These are phyloP conservation scores for Lycophotia porphyrea DNA, from an alignment of 2,888 invertebrate genomes.

Conservation along the genomic window DNA sequence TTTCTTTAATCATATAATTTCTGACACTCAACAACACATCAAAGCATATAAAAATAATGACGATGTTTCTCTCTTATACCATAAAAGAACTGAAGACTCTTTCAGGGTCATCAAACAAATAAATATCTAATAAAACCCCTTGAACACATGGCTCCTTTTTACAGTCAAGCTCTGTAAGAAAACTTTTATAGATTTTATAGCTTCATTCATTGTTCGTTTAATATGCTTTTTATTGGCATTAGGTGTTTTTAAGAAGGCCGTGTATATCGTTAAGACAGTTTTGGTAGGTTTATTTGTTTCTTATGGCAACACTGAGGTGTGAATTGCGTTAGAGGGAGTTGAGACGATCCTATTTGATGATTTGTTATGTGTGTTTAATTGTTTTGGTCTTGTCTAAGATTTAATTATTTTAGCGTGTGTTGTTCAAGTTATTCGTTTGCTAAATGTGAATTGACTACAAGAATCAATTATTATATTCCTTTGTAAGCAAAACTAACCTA, in stretches of 20 bases:
- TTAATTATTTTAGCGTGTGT: not conserved
- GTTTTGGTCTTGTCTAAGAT: not conserved
- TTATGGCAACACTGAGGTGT: constrained; percentile 24
- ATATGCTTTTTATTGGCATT: constrained; percentile 66
- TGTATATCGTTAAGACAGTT: constrained; percentile 31
- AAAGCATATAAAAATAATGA: constrained; percentile 41
- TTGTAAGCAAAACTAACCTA: no score
- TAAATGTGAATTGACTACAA: not conserved
- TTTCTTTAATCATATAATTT: not conserved
- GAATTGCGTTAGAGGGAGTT: constrained; percentile 41
- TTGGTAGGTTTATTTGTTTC: constrained; percentile 55
- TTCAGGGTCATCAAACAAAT: constrained; percentile 63
- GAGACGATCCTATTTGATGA: constrained; percentile 14
- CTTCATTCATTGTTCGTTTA: constrained; percentile 62
- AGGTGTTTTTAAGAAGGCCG: constrained; percentile 38
- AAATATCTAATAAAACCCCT: constrained; percentile 54
- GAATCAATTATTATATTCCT: not conserved
- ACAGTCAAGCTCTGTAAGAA: constrained; percentile 45
- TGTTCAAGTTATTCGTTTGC: not conserved
- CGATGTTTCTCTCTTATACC: constrained; percentile 14
- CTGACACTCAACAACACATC: constrained; percentile 28
- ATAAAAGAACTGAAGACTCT: constrained; percentile 50
- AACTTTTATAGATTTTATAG: constrained; percentile 74
- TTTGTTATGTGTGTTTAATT: not conserved
- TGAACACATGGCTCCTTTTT: constrained; percentile 68